phyloP scores from a whole-genome alignment of 2,113 vertebrate genomes.

The Notothenia coriiceps region DNA sequence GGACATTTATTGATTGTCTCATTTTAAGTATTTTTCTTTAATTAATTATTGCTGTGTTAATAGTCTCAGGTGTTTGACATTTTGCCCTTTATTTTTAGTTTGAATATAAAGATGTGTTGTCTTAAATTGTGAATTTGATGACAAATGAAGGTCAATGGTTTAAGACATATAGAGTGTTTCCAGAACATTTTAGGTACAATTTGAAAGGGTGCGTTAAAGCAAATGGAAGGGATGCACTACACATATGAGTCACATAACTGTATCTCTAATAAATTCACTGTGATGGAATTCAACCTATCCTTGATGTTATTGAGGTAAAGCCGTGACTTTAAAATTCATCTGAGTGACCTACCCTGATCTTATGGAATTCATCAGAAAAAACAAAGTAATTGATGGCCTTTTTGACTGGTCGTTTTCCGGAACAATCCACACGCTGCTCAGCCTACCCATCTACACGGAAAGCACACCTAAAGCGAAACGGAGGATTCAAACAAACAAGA shows the following conservation, averaged over 20 bases:
- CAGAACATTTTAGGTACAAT: not conserved
- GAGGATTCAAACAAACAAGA: conserved; percentile 56
- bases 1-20: not conserved
- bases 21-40: not conserved
- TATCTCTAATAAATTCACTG: conserved; percentile 18
- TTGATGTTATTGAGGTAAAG: not conserved
- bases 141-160: not conserved
- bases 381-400: conserved; percentile 4
- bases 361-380: conserved; percentile 38
- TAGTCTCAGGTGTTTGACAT: not conserved
- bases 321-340: conserved; percentile 10
- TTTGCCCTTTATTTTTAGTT: not conserved
- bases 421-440: conserved; percentile 27
- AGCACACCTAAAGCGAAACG: conserved; percentile 58
- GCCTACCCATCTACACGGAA: conserved; percentile 51
- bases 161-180: not conserved
- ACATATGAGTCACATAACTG: not conserved
- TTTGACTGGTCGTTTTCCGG: conserved; percentile 35
- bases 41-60: no score
- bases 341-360: conserved; percentile 5
- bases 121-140: not conserved
- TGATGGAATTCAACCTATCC: not conserved
- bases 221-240: not conserved
- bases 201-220: not conserved
- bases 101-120: not conserved